Evolutionary conservation across 2,888 invertebrate species (phyloP), one percentile per base, ranked within the genome.

Genomic region (Cryptus viduatorius): DNA sequence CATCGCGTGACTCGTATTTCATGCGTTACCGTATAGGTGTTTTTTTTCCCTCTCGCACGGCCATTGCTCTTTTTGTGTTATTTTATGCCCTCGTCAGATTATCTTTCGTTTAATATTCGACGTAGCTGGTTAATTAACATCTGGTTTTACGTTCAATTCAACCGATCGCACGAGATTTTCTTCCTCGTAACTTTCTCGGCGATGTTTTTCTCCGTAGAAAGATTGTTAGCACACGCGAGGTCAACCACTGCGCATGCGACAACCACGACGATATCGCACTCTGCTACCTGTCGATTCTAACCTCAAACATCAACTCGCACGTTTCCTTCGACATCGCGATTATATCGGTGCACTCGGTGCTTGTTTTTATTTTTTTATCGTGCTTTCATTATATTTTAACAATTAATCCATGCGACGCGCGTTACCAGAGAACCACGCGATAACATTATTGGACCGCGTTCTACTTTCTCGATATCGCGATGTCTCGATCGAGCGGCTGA

Each of bases 231-330:
- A 89, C 90, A 90, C 89, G 89, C 89, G 88, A 83, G 48, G 67
- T 48, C 65, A 44, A n/a, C 31, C 24, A 37, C 37, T 79, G 83
- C 83, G 86, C 83, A 73, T 44, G 69, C 72, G 80, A 79, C 86
- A 67, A 71, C 29, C 14, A 46, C 5, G 7, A 42, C 53, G 77
- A 42, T 59, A 67, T 46, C 76, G 75, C 44, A 50, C 67, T 59
- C 83, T 87, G 87, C 90, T 92, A 92, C 92, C 92, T 92, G 90
- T 91, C 92, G 92, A 90, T 91, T 90, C 90, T 92, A 91, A 92
- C 92, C 92, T 91, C 87, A 92, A 92, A 92, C 89, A 91, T 91
- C 91, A 90, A 90, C 89, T 89, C 88, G 88, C 84, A 84, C 85
- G 79, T 79, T 85, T 73, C 79, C 67, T 69, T 77, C 71, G 61